These are phyloP conservation scores for Apistogramma diplotaenia DNA, from an alignment of 2,113 vertebrate species.

Conservation along the genomic window DNA sequence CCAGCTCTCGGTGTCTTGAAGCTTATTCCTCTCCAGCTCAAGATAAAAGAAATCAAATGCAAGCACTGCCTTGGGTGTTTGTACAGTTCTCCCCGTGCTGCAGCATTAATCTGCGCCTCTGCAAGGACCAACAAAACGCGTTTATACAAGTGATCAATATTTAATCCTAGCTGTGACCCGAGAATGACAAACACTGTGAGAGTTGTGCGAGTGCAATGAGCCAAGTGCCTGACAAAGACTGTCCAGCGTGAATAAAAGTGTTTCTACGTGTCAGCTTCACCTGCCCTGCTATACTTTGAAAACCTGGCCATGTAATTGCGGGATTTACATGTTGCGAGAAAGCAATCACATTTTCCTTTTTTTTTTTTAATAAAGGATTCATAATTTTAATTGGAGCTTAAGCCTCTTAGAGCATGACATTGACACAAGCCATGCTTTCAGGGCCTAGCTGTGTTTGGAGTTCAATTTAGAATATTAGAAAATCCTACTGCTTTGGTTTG, in stretches of 20 bases:
- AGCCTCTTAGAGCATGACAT: slow-evolving; percentile 9
- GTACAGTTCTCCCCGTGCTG: neutral
- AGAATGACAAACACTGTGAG: slow-evolving; percentile 24
- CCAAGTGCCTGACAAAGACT: neutral
- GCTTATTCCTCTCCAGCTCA: slow-evolving; percentile 9
- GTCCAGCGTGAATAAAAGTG: neutral
- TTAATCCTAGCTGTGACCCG: slow-evolving; percentile 11
- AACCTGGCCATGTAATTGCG: neutral
- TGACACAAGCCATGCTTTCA: neutral
- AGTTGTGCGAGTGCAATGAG: neutral
- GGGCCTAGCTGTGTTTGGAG: slow-evolving; percentile 13
- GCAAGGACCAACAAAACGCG: neutral
- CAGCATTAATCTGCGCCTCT: neutral
- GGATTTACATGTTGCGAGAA: neutral
- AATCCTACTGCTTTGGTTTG: slow-evolving; percentile 12
- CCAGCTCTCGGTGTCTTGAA: slow-evolving; percentile 22
- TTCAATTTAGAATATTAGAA: slow-evolving; percentile 50
- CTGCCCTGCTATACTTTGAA: neutral
- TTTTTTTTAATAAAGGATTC: neutral
- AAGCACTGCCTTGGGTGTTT: slow-evolving; percentile 1
- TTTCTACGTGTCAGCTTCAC: neutral
- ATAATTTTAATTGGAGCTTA: slow-evolving; percentile 21
- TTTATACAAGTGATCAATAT: slow-evolving; percentile 41
- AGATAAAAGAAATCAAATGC: slow-evolving; percentile 11
- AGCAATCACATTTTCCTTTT: neutral